These are phyloP conservation scores for Pyrochroa serraticornis DNA, from an alignment of 2,888 invertebrate species.

Conservation along the genomic window DNA sequence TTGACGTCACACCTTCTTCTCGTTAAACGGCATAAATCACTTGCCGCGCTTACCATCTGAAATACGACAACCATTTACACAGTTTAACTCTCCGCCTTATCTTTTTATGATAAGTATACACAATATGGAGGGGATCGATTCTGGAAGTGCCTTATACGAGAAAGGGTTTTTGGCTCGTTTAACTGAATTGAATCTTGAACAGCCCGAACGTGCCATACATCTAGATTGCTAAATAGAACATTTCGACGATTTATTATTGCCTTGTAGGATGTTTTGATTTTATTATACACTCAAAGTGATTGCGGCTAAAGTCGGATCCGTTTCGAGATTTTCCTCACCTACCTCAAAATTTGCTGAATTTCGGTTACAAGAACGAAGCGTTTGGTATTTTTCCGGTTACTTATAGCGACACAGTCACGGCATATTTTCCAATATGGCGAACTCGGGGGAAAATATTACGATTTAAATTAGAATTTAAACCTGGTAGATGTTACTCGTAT, in stretches of 20 bases:
- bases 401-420: too few relatives aligned
- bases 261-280: neutral
- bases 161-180: conserved; percentile 17
- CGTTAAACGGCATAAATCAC: conserved; percentile 18
- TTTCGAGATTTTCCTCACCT: too few relatives aligned
- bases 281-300: neutral
- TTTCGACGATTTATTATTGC: neutral
- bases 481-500: too few relatives aligned
- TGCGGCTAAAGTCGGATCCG: too few relatives aligned
- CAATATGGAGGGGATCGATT: conserved; percentile 16
- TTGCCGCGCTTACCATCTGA: conserved; percentile 10
- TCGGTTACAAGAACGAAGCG: too few relatives aligned
- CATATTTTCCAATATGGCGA: too few relatives aligned
- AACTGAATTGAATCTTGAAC: conserved; percentile 21
- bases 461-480: too few relatives aligned
- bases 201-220: conserved; percentile 19
- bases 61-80: conserved; percentile 13
- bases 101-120: conserved; percentile 19
- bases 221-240: conserved; percentile 4
- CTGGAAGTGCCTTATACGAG: neutral
- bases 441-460: too few relatives aligned
- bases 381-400: too few relatives aligned
- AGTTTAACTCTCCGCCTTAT: conserved; percentile 19
- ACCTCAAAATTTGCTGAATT: too few relatives aligned
- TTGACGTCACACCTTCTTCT: conserved; percentile 8